Evolutionary conservation across 2,113 vertebrate species (phyloP), one percentile per base, ranked within the genome.

Genomic region (Odontesthes bonariensis): DNA sequence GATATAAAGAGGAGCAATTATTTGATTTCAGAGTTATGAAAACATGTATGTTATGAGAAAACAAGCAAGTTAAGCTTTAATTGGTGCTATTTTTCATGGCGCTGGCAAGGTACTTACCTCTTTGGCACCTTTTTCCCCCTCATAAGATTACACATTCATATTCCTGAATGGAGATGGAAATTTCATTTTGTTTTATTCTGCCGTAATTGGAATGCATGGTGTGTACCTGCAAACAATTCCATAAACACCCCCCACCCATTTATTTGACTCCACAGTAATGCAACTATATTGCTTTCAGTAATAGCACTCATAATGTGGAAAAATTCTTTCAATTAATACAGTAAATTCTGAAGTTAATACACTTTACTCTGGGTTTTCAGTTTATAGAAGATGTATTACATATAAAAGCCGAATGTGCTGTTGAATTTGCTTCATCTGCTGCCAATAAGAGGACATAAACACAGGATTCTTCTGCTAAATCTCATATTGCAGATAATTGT

Each of bases 11-110:
- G 94, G 92, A 90, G 96, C 96, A 98, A 98, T 97, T 97, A 98
- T 99, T 98, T 98, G 95, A 98, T 99, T 98, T 96, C 94, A 95
- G 95, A 96, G 96, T 96, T 98, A 99, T 97, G 96, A 97, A 98
- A 97, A 99, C 97, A 96, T 96, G 96, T 95, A 97, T 96, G 96
- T 97, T 98, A 97, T 96, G 96, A 98, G 96, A 96, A 98, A 98
- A 97, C 96, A 97, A 98, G 96, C 96, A 96, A 97, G 97, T 97
- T 96, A 93, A 92, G 94, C 95, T 96, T 96, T 98, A 99, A 99
- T 98, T 98, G 97, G 95, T 94, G 94, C 96, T 94, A 96, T 99
- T 98, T 97, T 96, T 98, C 96, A 97, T 85, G 83, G 91, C 85
- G 95, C 95, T 96, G 96, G 96, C 95, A 96, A 97, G 96, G 96